Conservation (phyloP, 1,140 invertebrate genomes). For the Drosophila dunni region DNA sequence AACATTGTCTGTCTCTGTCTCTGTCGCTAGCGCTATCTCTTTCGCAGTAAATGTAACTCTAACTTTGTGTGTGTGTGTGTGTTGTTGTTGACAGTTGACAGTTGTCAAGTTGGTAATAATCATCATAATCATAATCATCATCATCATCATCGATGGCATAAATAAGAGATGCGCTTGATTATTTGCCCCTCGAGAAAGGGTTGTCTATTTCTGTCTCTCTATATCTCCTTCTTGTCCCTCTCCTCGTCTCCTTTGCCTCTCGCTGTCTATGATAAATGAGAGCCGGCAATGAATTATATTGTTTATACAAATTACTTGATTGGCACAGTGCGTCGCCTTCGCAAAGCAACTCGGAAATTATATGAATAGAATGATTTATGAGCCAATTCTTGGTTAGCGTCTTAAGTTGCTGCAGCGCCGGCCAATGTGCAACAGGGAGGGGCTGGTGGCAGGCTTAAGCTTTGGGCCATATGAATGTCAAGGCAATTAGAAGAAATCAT, state of each 20-base stretch:
- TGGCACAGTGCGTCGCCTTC: slow-evolving; percentile 44
- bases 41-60: slow-evolving; percentile 2
- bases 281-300: slow-evolving; percentile 72
- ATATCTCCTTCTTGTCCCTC: slow-evolving; percentile 2
- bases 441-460: neutral
- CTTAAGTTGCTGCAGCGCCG: slow-evolving; percentile 31
- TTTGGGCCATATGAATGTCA: slow-evolving; percentile 38
- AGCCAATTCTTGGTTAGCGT: slow-evolving; percentile 8
- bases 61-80: slow-evolving; percentile 7
- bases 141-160: slow-evolving; percentile 61
- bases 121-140: slow-evolving; percentile 41
- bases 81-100: slow-evolving; percentile 70
- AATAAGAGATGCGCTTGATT: slow-evolving; percentile 51
- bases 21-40: slow-evolving; percentile 29
- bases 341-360: slow-evolving; percentile 44
- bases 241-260: neutral
- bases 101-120: slow-evolving; percentile 62
- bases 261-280: slow-evolving; percentile 63
- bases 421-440: slow-evolving; percentile 15
- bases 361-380: slow-evolving; percentile 70
- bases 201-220: slow-evolving; percentile 26
- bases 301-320: slow-evolving; percentile 82
- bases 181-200: slow-evolving; percentile 40
- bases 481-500: slow-evolving; percentile 72
- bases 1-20: slow-evolving; percentile 27